A percentile compares a stretch with the other conserved stretches of the same genome.
These are phyloP conservation scores for Podarcis muralis DNA, from an alignment of 2,113 vertebrate species.

Conservation along the genomic window DNA sequence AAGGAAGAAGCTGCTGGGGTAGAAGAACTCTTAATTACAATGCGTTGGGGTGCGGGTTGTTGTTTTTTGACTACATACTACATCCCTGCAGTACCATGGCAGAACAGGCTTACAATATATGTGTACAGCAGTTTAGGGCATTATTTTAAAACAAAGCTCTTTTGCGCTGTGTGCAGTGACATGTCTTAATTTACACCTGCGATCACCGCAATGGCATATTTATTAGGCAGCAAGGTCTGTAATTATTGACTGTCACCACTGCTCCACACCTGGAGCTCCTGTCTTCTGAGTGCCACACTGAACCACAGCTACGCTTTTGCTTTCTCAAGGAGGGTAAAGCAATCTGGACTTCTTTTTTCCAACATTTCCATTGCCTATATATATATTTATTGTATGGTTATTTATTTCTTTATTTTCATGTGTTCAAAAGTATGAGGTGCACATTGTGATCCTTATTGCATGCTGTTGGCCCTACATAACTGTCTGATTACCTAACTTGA, in stretches of 20 bases:
- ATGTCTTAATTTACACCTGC: slow-evolving; percentile 38
- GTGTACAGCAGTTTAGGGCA: slow-evolving; percentile 4
- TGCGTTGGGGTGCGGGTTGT: not conserved
- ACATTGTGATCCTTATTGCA: not conserved
- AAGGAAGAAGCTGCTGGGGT: not conserved
- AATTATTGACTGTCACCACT: slow-evolving; percentile 5
- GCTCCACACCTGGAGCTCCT: not conserved
- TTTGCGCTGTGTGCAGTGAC: slow-evolving; percentile 3
- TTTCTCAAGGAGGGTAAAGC: not conserved
- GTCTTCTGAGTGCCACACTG: not conserved
- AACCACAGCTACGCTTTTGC: not conserved
- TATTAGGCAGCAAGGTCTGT: not conserved
- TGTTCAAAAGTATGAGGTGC: not conserved
- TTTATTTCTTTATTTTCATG: too few species aligned
- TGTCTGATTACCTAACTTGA: too few species aligned
- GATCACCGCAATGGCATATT: slow-evolving; percentile 44
- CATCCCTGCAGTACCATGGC: not conserved
- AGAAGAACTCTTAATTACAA: not conserved
- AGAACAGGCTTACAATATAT: rapidly evolving
- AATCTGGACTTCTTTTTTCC: not conserved
- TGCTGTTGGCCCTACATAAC: not conserved
- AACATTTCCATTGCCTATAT: not conserved
- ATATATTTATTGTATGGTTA: not conserved
- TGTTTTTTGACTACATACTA: not conserved
- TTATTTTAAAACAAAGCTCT: slow-evolving; percentile 18